Conservation (phyloP, 2,888 invertebrate genomes). For the Tenthredo notha region DNA sequence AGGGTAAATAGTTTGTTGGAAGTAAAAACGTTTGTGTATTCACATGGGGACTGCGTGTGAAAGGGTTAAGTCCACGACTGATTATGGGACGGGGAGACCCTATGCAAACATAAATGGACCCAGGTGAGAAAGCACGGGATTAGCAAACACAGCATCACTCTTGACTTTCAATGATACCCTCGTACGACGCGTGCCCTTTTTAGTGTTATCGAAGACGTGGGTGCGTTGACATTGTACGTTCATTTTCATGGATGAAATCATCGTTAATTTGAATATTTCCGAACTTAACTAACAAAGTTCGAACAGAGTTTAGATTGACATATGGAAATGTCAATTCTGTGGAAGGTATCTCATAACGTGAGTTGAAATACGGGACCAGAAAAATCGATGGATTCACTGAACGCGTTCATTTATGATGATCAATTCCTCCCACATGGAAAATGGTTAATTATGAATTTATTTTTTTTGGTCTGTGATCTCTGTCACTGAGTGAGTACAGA, state of each 20-base stretch:
- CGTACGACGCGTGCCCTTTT: background rate
- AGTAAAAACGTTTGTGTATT: constrained; percentile 34
- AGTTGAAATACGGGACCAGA: background rate
- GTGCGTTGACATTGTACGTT: background rate
- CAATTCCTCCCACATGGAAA: background rate
- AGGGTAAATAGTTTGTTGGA: background rate
- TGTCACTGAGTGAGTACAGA: constrained; percentile 16
- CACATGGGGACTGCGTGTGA: background rate
- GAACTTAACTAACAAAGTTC: background rate
- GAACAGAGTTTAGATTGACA: background rate
- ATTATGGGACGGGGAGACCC: constrained; percentile 16
- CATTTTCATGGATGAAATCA: background rate
- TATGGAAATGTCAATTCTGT: background rate
- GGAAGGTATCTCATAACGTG: background rate
- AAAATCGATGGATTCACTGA: background rate
- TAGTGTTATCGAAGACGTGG: background rate
- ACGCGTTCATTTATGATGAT: background rate
- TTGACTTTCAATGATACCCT: constrained; percentile 22
- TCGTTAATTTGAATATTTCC: background rate
- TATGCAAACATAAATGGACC: constrained; percentile 37
- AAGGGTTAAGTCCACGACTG: constrained; percentile 32
- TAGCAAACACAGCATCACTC: constrained; percentile 25
- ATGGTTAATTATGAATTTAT: constrained; percentile 11
- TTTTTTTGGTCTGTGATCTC: constrained; percentile 20
- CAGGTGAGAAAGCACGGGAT: constrained; percentile 44